Base-by-base conservation (phyloP, 1,140 invertebrate species). In the Drosophila kepulauana region DNA sequence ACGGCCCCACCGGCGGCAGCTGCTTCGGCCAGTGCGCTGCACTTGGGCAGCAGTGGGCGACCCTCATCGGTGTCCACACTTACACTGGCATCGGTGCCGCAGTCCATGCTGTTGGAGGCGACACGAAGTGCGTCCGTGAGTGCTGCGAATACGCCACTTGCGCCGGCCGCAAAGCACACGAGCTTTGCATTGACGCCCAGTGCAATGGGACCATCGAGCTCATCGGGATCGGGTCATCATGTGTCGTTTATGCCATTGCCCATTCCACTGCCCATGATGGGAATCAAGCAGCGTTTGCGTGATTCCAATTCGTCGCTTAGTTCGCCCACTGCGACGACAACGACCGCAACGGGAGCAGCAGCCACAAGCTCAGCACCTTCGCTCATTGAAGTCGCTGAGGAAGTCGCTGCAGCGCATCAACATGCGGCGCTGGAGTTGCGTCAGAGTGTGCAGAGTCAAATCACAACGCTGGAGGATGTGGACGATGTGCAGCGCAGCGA, bases 391-490 rank as follows among this genome's bases (percentile, higher is more conserved):
- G 62, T 61, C 5, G 46, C 57, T 28, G 66, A 75, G 38, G 59
- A 71, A 69, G 35, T 8, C 1, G 28, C 35, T 2, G 8, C 61
- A 46, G n/a, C 43, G 48, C n/a, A 52, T 33, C 62, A 57, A 2
- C 91, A 91, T 77, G 65, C 66, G 11, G 67, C 74, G 15, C 74
- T 92, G 16, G 85, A 92, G 51, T 56, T 91, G 76, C 86, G 88
- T 2, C 88, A 91, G 46, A 92, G 91, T 28, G 78, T 87, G 56
- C 82, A 84, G 56, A 92, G 91, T 38, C 87, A 92, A 64, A 90
- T 92, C n/a, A 92, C 91, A 10, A 92, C 91, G 0, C 67, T 92
- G 51, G 91, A 90, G 45, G 91, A 92, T 75, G 79, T 85, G 38
- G 79, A 90, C 20, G 86, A 90, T 59, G 81, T 69, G 25, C 75